A percentile compares a stretch with the other conserved stretches of the same genome.
Evolutionary conservation across 2,888 invertebrate species (phyloP).

Genomic region (Siphlonurus alternatus): DNA sequence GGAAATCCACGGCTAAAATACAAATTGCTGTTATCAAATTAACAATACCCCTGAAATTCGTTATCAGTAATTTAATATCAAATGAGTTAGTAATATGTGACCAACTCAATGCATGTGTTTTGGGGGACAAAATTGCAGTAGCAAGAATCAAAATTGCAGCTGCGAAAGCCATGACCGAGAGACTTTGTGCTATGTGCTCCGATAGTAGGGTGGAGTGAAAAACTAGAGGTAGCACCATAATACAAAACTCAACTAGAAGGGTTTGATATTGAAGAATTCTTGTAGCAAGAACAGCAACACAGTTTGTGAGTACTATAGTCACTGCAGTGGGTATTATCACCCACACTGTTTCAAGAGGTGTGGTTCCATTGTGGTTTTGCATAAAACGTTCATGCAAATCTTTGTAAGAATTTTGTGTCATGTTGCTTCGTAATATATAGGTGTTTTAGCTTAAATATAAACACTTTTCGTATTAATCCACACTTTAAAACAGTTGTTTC

Average conservation of each 20-base stretch:
- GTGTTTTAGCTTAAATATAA: no score
- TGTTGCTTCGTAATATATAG: no score
- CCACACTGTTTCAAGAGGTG: slow-evolving; percentile 32
- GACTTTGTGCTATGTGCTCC: slow-evolving; percentile 17
- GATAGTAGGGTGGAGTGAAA: slow-evolving; percentile 24
- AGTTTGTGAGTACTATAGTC: neutral
- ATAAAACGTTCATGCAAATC: slow-evolving; percentile 34
- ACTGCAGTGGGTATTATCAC: slow-evolving; percentile 18
- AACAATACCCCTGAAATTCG: slow-evolving; percentile 49
- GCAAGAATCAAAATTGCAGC: slow-evolving; percentile 15
- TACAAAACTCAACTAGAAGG: slow-evolving; percentile 21
- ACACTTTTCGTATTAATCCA: no score
- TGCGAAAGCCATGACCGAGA: slow-evolving; percentile 17
- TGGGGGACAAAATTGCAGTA: neutral
- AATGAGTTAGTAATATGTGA: neutral
- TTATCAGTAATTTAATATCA: slow-evolving; percentile 27
- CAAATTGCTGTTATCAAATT: slow-evolving; percentile 58
- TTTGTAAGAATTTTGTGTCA: slow-evolving; percentile 25
- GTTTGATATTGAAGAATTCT: slow-evolving; percentile 1
- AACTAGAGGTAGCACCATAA: slow-evolving; percentile 21
- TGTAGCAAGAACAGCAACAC: neutral
- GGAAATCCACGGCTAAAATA: slow-evolving; percentile 90
- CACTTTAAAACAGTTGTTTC: no score
- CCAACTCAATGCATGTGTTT: neutral
- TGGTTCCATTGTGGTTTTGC: slow-evolving; percentile 36